Evolutionary conservation across 2,797 vertebrate species (phyloP).

Genomic region (Podarcis siculus): DNA sequence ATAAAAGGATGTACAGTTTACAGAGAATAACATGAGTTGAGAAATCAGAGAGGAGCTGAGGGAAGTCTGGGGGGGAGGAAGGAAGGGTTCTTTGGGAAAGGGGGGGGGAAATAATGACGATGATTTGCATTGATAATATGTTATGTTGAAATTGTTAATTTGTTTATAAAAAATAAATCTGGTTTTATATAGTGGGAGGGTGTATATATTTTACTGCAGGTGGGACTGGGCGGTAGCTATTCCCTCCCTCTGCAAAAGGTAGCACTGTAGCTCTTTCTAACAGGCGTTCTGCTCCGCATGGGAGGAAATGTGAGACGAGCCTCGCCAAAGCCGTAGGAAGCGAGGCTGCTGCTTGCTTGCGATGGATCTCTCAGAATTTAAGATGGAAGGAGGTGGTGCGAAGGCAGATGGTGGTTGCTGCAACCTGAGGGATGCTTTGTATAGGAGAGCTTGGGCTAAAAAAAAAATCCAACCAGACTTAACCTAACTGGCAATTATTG

Average conservation of each 20-base stretch:
- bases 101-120: too few species aligned
- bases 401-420: background rate
- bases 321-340: background rate
- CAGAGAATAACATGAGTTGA: too few species aligned
- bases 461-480: background rate
- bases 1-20: too few species aligned
- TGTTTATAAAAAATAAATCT: too few species aligned
- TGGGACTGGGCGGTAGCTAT: background rate
- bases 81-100: too few species aligned
- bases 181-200: too few species aligned
- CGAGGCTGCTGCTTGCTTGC: background rate
- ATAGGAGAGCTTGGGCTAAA: too few species aligned
- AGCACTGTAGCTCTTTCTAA: background rate
- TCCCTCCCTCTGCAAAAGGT: background rate
- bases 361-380: background rate
- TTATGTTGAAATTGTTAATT: too few species aligned
- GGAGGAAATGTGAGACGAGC: background rate
- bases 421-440: background rate
- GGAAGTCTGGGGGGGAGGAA: too few species aligned
- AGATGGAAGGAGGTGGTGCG: background rate
- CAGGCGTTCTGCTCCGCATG: background rate
- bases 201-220: background rate
- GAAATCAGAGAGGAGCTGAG: too few species aligned
- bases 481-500: background rate
- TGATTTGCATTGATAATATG: too few species aligned